A percentile compares a stretch with the other conserved stretches of the same genome.
Evolutionary conservation across 2,797 vertebrate species (phyloP).

Genomic region (Carapus acus): DNA sequence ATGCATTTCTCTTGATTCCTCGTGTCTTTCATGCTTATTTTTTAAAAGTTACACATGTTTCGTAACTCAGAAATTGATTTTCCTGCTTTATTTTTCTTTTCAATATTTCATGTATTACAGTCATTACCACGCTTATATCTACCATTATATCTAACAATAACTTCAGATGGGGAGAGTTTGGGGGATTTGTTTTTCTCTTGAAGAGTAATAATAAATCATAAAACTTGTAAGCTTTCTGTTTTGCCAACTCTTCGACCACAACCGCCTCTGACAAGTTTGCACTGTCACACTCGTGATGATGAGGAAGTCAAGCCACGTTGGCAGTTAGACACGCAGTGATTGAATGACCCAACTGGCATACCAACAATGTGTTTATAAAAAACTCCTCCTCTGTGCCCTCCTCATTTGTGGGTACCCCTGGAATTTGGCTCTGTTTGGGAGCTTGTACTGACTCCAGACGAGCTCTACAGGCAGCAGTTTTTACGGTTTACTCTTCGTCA

Average conservation of each 20-base stretch:
- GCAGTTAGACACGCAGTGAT: conserved; percentile 45
- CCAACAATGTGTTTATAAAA: conserved; percentile 64
- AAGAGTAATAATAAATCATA: no score
- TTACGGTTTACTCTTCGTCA: conserved; percentile 9
- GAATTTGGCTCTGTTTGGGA: conserved; percentile 27
- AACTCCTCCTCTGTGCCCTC: conserved; percentile 28
- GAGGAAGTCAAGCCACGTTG: conserved; percentile 44
- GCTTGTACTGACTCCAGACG: conserved; percentile 8
- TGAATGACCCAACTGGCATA: conserved; percentile 69
- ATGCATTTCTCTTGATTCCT: no score
- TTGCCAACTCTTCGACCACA: not conserved
- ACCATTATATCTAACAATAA: no score
- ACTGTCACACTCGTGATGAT: conserved; percentile 23
- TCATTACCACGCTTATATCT: no score
- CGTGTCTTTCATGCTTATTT: no score
- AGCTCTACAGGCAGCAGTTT: conserved; percentile 19
- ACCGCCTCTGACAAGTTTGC: conserved; percentile 5
- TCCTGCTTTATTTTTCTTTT: no score
- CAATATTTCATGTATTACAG: no score
- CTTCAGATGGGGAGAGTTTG: no score
- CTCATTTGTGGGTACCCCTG: conserved; percentile 42
- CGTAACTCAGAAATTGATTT: no score
- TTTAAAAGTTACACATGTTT: no score
- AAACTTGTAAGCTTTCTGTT: no score
- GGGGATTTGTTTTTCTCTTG: no score